Evolutionary conservation across 2,888 invertebrate genomes (phyloP).

Genomic region (Drosophila diplacantha): DNA sequence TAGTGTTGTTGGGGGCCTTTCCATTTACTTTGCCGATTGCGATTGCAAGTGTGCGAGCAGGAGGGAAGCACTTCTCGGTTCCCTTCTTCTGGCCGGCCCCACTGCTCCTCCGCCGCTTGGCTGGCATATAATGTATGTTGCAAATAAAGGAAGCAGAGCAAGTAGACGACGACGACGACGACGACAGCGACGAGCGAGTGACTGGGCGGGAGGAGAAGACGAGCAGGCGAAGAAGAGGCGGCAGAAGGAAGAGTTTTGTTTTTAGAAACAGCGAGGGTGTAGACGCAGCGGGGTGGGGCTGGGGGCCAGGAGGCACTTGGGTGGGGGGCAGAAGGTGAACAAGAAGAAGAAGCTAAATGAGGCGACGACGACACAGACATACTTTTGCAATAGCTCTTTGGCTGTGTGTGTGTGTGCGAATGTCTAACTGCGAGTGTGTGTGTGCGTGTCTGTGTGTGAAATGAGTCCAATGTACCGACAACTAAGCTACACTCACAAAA

Average conservation of each 20-base stretch:
- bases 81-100: slow-evolving; percentile 5
- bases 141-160: slow-evolving; percentile 71
- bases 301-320: slow-evolving; percentile 9
- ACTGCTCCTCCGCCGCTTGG: slow-evolving; percentile 9
- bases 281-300: slow-evolving; percentile 12
- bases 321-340: slow-evolving; percentile 11
- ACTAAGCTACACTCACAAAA: slow-evolving; percentile 34
- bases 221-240: slow-evolving; percentile 13
- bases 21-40: slow-evolving; percentile 61
- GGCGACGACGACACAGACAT: slow-evolving; percentile 70
- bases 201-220: slow-evolving; percentile 20
- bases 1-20: slow-evolving; percentile 67
- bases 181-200: background rate
- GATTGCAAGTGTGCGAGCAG: slow-evolving; percentile 41
- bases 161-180: slow-evolving; percentile 49
- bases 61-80: slow-evolving; percentile 20
- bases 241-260: slow-evolving; percentile 69
- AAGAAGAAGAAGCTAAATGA: slow-evolving; percentile 65
- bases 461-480: slow-evolving; percentile 71
- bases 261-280: slow-evolving; percentile 44
- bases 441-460: slow-evolving; percentile 60
- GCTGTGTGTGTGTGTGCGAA: slow-evolving; percentile 41
- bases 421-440: slow-evolving; percentile 22
- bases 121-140: slow-evolving; percentile 50
- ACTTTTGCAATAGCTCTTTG: slow-evolving; percentile 58